Evolutionary conservation across 1,140 invertebrate species (phyloP).

Genomic region (Lasioglossum albipes): DNA sequence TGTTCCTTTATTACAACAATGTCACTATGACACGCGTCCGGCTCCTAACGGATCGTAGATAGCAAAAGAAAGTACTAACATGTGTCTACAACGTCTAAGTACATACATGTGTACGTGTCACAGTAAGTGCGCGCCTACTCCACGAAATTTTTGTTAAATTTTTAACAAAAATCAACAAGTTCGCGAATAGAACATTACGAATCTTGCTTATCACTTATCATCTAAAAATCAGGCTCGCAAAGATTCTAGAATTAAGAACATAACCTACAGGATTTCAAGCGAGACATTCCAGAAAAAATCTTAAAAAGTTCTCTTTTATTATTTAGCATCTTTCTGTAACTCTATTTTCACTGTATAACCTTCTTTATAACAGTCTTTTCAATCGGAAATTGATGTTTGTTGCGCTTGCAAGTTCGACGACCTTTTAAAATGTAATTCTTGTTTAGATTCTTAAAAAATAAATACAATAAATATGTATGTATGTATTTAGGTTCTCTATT

Average conservation of each 20-base stretch:
- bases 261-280: slow-evolving; percentile 5
- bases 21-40: background rate
- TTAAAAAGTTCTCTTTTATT: background rate
- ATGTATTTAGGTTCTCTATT: too few species aligned
- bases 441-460: too few species aligned
- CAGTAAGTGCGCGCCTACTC: too few species aligned
- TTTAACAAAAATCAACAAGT: background rate
- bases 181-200: background rate
- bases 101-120: background rate
- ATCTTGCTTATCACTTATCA: background rate
- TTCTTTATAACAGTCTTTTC: background rate
- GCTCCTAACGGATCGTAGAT: background rate
- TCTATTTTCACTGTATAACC: background rate
- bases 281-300: background rate
- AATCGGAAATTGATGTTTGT: background rate
- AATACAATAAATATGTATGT: too few species aligned
- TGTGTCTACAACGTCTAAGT: background rate
- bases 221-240: background rate
- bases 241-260: background rate
- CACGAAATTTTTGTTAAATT: background rate
- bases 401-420: background rate
- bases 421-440: too few species aligned
- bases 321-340: background rate
- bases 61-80: background rate
- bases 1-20: background rate